Percentiles rank a stretch among this genome's conserved stretches.
Evolutionary conservation across 1,140 invertebrate species (phyloP).

Genomic region (Portunus trituberculatus): DNA sequence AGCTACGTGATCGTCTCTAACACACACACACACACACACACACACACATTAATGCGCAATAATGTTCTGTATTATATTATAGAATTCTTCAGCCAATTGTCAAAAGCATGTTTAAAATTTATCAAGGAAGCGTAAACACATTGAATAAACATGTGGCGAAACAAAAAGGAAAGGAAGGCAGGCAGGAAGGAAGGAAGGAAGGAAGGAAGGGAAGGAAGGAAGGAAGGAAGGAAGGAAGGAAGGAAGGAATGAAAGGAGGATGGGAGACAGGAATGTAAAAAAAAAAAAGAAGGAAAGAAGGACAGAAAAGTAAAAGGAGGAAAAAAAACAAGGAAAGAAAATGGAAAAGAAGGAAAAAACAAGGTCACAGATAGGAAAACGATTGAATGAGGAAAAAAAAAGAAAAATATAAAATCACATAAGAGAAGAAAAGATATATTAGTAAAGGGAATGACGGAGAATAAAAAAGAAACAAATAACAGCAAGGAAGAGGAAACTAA

Average conservation of each 20-base stretch:
- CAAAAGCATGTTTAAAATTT: not conserved
- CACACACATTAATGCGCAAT: too few relatives aligned
- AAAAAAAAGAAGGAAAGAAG: not conserved
- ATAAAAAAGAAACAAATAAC: not conserved
- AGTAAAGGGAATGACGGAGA: not conserved
- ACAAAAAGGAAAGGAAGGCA: not conserved
- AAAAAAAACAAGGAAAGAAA: not conserved
- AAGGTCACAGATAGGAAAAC: not conserved
- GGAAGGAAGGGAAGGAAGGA: not conserved
- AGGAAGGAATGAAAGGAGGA: not conserved
- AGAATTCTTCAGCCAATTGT: too few relatives aligned
- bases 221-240: not conserved
- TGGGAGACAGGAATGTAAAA: not conserved
- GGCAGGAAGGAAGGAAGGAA: not conserved
- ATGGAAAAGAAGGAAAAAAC: not conserved
- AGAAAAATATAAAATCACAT: not conserved
- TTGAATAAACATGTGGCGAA: not conserved
- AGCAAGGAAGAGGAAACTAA: not conserved
- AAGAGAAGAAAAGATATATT: not conserved
- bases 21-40: too few relatives aligned
- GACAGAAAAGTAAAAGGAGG: not conserved
- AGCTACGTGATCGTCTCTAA: too few relatives aligned
- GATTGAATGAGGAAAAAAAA: not conserved
- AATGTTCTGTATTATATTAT: too few relatives aligned
- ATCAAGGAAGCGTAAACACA: not conserved